Evolutionary conservation across 1,140 invertebrate species (phyloP), one percentile per base, ranked within the genome.

Genomic region (Pseudomyrmex concolor): DNA sequence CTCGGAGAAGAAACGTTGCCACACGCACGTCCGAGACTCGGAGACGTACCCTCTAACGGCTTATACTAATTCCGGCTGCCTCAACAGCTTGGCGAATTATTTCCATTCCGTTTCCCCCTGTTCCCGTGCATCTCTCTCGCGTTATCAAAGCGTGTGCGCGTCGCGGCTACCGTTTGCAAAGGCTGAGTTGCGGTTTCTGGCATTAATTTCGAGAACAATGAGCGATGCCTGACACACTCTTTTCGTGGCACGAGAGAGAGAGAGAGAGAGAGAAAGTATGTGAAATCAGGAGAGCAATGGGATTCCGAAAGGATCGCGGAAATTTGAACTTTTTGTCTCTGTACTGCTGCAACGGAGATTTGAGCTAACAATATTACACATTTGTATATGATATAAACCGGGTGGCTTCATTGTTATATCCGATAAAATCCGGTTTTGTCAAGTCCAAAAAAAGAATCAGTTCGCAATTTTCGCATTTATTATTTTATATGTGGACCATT

Each of bases 81-180:
- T 86, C 59, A 80, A 84, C 85, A 80, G 57, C 81, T 51, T 84
- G 74, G 68, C 74, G 82, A 80, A 86, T 87, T 87, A 87, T 73
- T 87, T 87, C 85, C 85, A 87, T 86, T 87, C 85, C 68, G 86
- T 86, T 87, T 86, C 85, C 73, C 85, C 73, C 82, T 64, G 87
- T 87, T 87, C 51, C 86, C 55, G 72, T 63, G 80, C 80, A 70
- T 86, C 74, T 66, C 72, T 86, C 74, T 66, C 72, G 72, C 50
- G 83, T 81, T 63, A 80, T 72, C 86, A 70, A 83, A 72, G 84
- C 77, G 84, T 68, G 71, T 70, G 55, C 54, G 70, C 60, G 62
- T 43, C 8, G 25, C 17, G 51, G 66, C 19, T 34, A 17, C 68
- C 50, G 45, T 64, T 54, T 72, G 63, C 34, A 70, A 77, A 83